A percentile compares a stretch with the other conserved stretches of the same genome.
Conservation (phyloP, 1,140 invertebrate species). For the Rhagoletis zephyria region DNA sequence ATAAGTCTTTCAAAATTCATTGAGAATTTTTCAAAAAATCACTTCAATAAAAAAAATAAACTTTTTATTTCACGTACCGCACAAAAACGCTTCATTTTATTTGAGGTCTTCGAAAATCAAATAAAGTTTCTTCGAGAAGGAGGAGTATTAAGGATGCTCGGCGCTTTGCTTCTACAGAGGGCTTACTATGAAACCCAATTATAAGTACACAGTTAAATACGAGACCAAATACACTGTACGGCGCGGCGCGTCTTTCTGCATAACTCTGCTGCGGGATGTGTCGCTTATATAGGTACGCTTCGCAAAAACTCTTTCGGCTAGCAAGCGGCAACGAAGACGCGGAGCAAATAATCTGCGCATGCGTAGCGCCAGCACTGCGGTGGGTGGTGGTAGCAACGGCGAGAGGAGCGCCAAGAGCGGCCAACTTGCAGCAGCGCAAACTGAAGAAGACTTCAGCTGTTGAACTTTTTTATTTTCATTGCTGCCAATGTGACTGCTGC, state of each 20-base stretch:
- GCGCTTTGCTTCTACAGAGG: constrained; percentile 11
- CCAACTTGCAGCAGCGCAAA: background rate
- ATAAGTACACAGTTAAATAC: constrained; percentile 17
- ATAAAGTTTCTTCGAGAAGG: constrained; percentile 1
- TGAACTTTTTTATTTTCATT: constrained; percentile 57
- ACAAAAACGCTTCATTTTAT: constrained; percentile 70
- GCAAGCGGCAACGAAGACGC: constrained; percentile 4
- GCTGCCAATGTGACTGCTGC: constrained; percentile 61
- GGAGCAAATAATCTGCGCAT: constrained; percentile 56
- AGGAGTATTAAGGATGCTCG: constrained; percentile 51
- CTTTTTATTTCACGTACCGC: constrained; percentile 64
- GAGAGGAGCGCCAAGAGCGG: no score
- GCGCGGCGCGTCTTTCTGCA: constrained; percentile 72
- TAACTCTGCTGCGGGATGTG: constrained; percentile 69
- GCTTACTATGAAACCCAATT: background rate
- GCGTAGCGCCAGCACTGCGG: background rate
- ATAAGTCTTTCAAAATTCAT: background rate
- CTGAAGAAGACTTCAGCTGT: constrained; percentile 3
- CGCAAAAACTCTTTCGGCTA: constrained; percentile 44
- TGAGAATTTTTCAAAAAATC: background rate
- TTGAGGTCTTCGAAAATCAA: constrained; percentile 35
- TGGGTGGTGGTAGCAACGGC: no score
- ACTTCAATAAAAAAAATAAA: background rate
- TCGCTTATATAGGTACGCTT: constrained; percentile 70
- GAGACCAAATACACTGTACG: constrained; percentile 59